phyloP scores from a whole-genome alignment of 2,797 vertebrate species.

The Babyrousa celebensis region DNA sequence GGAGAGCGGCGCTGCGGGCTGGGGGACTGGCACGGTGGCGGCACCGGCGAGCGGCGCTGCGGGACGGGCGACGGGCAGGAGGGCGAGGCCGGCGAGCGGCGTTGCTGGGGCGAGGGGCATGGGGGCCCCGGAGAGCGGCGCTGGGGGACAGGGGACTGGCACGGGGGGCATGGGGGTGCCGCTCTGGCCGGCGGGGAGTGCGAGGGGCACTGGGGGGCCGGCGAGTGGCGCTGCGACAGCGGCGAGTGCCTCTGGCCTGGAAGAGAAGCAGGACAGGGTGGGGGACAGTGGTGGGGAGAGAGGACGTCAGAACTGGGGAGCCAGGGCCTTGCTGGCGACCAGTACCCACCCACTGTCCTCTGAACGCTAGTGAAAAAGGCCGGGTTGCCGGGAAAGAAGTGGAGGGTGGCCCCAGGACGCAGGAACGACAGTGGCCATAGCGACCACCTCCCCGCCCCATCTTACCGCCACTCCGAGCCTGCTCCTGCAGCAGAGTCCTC shows the following conservation, averaged over 20 bases:
- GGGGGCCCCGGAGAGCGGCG: constrained; percentile 93
- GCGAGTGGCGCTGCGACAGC: constrained; percentile 93
- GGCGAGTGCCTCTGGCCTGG: constrained; percentile 92
- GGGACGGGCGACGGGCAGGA: constrained; percentile 91
- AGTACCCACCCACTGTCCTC: not conserved
- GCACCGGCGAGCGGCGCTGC: constrained; percentile 95
- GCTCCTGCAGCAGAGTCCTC: constrained; percentile 96
- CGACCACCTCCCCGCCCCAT: no score
- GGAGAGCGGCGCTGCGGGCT: constrained; percentile 91
- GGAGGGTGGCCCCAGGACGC: not conserved
- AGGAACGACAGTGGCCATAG: not conserved
- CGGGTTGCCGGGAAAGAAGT: no score
- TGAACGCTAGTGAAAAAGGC: not conserved
- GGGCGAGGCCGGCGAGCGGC: constrained; percentile 93
- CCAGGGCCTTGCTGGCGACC: not conserved
- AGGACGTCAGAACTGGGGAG: not conserved
- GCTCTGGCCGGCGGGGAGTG: constrained; percentile 90
- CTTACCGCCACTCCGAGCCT: constrained; percentile 89
- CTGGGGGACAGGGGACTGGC: constrained; percentile 93
- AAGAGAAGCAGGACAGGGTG: not conserved
- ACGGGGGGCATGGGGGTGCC: constrained; percentile 90
- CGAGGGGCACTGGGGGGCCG: constrained; percentile 90
- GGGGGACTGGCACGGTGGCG: constrained; percentile 91
- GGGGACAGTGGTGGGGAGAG: not conserved
- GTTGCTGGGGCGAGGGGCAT: constrained; percentile 94